These are phyloP conservation scores for Bombyx huttoni DNA, from an alignment of 2,888 invertebrate species.

Conservation along the genomic window DNA sequence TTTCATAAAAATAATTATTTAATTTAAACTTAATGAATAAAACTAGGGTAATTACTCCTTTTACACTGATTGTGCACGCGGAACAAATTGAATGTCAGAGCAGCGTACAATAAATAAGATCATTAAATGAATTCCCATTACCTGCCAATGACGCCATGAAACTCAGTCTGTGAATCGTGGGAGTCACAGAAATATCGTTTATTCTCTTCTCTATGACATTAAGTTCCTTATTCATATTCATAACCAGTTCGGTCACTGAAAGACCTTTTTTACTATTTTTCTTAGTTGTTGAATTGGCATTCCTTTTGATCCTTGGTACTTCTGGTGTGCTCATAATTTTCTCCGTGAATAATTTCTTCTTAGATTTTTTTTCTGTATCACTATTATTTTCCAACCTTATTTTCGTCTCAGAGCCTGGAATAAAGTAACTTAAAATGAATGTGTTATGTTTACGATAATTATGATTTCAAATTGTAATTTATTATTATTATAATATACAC, in stretches of 20 bases:
- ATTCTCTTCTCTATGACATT: conserved; percentile 31
- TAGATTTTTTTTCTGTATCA: conserved; percentile 44
- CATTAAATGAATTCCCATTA: conserved; percentile 12
- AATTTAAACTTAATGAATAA: too few relatives aligned
- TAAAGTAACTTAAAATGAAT: not conserved
- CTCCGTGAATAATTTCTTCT: conserved; percentile 51
- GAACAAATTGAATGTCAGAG: too few relatives aligned
- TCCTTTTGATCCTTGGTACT: conserved; percentile 21
- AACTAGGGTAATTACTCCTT: too few relatives aligned
- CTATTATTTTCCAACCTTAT: conserved; percentile 49
- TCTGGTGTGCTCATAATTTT: conserved; percentile 33
- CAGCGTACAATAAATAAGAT: not conserved
- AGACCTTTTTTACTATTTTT: conserved; percentile 38
- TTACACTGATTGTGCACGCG: too few relatives aligned
- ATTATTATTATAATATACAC: too few relatives aligned
- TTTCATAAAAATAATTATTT: too few relatives aligned
- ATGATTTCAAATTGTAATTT: not conserved
- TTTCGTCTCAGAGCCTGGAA: conserved; percentile 31
- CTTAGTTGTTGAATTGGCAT: conserved; percentile 38
- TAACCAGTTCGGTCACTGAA: conserved; percentile 51
- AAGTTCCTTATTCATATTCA: conserved; percentile 28
- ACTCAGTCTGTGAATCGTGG: conserved; percentile 32
- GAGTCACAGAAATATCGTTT: conserved; percentile 25
- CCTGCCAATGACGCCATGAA: conserved; percentile 73
- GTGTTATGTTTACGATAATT: not conserved